Evolutionary conservation across 2,113 vertebrate genomes (phyloP).

Genomic region (Phoenicopterus ruber): DNA sequence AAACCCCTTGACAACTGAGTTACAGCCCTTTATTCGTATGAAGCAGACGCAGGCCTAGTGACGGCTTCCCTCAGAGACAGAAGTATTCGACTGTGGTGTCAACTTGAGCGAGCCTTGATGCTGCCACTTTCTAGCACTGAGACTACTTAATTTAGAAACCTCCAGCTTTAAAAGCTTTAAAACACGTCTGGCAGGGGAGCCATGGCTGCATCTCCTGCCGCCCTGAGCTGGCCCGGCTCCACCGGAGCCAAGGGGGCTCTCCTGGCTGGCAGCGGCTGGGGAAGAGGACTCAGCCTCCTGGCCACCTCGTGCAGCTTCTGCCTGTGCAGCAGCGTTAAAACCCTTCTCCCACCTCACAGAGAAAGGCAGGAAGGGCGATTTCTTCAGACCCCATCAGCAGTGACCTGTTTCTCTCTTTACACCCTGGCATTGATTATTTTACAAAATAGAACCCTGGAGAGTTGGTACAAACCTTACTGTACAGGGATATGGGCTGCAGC

Average conservation of each 20-base stretch:
- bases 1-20: not conserved
- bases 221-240: not conserved
- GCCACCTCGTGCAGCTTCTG: not conserved
- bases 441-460: not conserved
- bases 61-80: not conserved
- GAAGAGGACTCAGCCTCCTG: not conserved
- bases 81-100: not conserved
- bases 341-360: not conserved
- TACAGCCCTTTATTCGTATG: not conserved
- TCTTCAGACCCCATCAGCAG: not conserved
- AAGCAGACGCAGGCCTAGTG: not conserved
- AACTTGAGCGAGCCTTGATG: not conserved
- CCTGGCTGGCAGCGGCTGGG: not conserved
- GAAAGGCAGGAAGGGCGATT: not conserved
- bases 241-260: accelerated
- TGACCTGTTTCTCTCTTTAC: not conserved
- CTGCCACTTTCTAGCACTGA: not conserved
- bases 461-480: not conserved
- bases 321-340: not conserved
- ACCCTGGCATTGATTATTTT: not conserved
- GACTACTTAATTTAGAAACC: not conserved
- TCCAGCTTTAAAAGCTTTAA: not conserved
- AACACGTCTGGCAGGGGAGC: not conserved
- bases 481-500: accelerated
- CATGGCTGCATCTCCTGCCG: accelerated